Conservation (phyloP, 2,797 vertebrate species). For the Tragopan temminckii region DNA sequence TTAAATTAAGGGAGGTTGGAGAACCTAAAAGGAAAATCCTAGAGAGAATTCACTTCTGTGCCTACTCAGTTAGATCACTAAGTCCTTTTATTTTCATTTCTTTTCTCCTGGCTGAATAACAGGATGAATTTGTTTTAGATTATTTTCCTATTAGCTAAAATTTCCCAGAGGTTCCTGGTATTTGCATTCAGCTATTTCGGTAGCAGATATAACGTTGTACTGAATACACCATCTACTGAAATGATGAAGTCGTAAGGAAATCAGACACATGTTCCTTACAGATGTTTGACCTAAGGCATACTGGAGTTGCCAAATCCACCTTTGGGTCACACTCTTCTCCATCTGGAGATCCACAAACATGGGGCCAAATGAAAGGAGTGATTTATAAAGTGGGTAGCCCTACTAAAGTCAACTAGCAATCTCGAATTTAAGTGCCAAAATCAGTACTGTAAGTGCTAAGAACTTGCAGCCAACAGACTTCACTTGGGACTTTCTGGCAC, state of each 20-base stretch:
- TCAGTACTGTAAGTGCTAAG: constrained; percentile 20
- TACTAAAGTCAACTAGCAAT: constrained; percentile 25
- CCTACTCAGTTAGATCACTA: constrained; percentile 60
- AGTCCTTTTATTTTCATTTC: constrained; percentile 56
- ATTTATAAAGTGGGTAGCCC: constrained; percentile 48
- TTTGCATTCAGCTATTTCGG: constrained; percentile 68
- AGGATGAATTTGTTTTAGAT: constrained; percentile 69
- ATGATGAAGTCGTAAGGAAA: constrained; percentile 60
- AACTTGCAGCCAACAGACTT: constrained; percentile 4
- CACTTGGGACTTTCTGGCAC: background rate
- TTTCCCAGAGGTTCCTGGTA: constrained; percentile 73
- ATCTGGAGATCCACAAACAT: constrained; percentile 37
- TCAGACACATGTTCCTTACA: constrained; percentile 56
- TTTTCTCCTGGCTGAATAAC: constrained; percentile 55
- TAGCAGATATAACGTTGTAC: constrained; percentile 61
- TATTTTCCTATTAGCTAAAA: constrained; percentile 76
- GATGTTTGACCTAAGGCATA: constrained; percentile 59
- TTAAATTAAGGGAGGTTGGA: constrained; percentile 63
- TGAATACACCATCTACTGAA: constrained; percentile 54
- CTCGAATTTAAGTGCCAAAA: constrained; percentile 4
- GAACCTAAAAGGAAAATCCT: constrained; percentile 56
- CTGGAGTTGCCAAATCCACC: constrained; percentile 55
- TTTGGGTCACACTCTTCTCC: constrained; percentile 50
- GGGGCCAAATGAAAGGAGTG: background rate
- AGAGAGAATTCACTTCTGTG: constrained; percentile 52